These are phyloP conservation scores for Exephanes ischioxanthus DNA, from an alignment of 2,888 invertebrate genomes.

Conservation along the genomic window DNA sequence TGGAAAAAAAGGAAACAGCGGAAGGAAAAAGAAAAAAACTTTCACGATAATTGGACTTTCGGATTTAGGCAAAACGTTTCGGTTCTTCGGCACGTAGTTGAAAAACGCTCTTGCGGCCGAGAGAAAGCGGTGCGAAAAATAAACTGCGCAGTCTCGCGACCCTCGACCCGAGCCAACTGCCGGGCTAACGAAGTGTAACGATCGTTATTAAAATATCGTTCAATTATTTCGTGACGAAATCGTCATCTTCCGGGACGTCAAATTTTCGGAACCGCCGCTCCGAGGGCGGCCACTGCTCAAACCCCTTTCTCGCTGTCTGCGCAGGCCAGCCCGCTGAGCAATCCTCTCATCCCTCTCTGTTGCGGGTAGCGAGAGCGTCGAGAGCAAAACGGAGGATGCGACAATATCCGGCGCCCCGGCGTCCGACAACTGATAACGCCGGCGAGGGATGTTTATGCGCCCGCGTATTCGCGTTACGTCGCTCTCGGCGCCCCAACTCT, in stretches of 20 bases:
- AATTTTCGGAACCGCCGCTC: background rate
- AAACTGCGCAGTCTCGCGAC: background rate
- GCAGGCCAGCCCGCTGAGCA: background rate
- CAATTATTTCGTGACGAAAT: conserved; percentile 24
- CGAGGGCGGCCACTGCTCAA: background rate
- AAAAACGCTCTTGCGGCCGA: background rate
- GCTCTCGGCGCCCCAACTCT: conserved; percentile 34
- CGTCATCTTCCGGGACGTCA: background rate
- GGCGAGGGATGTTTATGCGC: conserved; percentile 84
- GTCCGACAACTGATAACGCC: conserved; percentile 85
- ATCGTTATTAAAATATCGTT: conserved; percentile 6
- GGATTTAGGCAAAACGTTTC: conserved; percentile 45
- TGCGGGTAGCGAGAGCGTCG: conserved; percentile 63
- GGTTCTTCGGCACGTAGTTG: conserved; percentile 36
- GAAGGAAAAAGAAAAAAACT: conserved; percentile 55
- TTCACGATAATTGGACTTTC: conserved; percentile 66
- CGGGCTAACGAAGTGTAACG: background rate
- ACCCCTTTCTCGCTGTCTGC: conserved; percentile 25
- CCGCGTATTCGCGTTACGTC: conserved; percentile 72
- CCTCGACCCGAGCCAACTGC: background rate
- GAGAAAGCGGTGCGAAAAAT: background rate
- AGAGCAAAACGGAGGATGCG: conserved; percentile 84
- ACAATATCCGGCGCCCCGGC: conserved; percentile 85
- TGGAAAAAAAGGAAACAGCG: conserved; percentile 40
- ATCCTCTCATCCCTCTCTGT: conserved; percentile 44